Base-by-base conservation (phyloP, 2,888 invertebrate species). In the Microplitis manilae region DNA sequence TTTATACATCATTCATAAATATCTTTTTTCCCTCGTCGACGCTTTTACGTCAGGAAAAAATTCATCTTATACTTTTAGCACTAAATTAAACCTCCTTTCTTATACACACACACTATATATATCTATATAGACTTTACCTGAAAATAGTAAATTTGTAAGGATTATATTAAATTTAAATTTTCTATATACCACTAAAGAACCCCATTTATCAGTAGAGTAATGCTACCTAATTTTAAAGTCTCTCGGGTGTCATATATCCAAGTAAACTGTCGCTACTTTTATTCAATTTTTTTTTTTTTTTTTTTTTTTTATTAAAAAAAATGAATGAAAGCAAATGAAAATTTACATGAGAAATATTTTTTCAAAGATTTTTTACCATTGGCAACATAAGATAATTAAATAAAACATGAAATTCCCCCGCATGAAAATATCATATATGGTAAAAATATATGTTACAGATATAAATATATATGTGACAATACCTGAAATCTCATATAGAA, bases 1-100 rank as follows among this genome's bases (percentile, higher is more conserved):
- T 30, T 30, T 30, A 30, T 30, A 30, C 68, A 76, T 61, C 64
- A 40, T 62, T 40, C n/a, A 72, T 69, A 76, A 76, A 39, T 75
- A 76, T 68, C 17, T 75, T 64, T 39, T 59, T 61, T 72, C 39
- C 59, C 62, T 17, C 8, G 8, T 50, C 8, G 50, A 13, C 9
- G 13, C 50, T 13, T 50, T 50, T 50, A 50, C 30, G 30, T 50
- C 13, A 13, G 13, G 6, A 50, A 50, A 50, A 50, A 50, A 50
- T 50, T 50, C 13, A 13, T 13, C 50, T 8, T 9, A 50, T 13
- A 50, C 13, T 50, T 50, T 50, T 50, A 13, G 50, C 50, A 13
- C 50, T 50, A 50, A 50, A 50, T 50, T 50, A 13, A 50, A 50
- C 4, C 5, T 50, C 4, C 13, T 50, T 50, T 50, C 50, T 50